Evolutionary conservation across 2,797 vertebrate species (phyloP).

Genomic region (Muraenolepis orangiensis): DNA sequence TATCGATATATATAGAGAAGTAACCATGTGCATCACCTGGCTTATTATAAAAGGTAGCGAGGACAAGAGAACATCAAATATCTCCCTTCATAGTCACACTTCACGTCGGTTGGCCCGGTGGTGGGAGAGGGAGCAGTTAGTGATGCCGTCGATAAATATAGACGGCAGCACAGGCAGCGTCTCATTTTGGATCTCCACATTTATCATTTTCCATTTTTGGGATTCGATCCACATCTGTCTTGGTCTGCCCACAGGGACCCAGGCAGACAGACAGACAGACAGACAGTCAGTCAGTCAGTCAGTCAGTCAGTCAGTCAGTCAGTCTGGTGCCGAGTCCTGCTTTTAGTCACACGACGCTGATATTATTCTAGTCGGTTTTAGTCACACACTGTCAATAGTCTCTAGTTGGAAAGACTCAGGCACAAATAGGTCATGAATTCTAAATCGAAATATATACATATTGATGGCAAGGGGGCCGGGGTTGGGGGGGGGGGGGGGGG

Average conservation of each 20-base stretch:
- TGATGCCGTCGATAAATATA: too few relatives aligned
- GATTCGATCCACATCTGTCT: neutral
- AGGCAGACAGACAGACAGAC: neutral
- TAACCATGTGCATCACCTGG: too few relatives aligned
- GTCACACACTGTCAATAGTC: neutral
- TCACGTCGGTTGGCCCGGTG: neutral
- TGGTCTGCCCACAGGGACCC: neutral
- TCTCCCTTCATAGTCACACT: neutral
- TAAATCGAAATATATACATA: neutral
- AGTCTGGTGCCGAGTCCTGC: neutral
- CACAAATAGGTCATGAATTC: neutral
- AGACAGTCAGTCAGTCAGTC: neutral
- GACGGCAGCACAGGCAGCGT: too few relatives aligned
- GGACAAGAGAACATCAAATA: neutral
- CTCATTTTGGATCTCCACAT: neutral
- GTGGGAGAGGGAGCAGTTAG: too few relatives aligned
- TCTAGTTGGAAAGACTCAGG: neutral
- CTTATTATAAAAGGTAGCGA: neutral
- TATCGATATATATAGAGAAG: too few relatives aligned
- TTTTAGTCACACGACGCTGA: neutral
- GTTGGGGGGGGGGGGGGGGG: too few relatives aligned
- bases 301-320: neutral
- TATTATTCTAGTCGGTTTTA: too few relatives aligned
- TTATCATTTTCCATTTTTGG: neutral
- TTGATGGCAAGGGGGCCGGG: neutral